Percentiles rank a stretch among this genome's conserved stretches.
These are phyloP conservation scores for Serripes groenlandicus DNA, from an alignment of 2,888 invertebrate genomes.

Conservation along the genomic window DNA sequence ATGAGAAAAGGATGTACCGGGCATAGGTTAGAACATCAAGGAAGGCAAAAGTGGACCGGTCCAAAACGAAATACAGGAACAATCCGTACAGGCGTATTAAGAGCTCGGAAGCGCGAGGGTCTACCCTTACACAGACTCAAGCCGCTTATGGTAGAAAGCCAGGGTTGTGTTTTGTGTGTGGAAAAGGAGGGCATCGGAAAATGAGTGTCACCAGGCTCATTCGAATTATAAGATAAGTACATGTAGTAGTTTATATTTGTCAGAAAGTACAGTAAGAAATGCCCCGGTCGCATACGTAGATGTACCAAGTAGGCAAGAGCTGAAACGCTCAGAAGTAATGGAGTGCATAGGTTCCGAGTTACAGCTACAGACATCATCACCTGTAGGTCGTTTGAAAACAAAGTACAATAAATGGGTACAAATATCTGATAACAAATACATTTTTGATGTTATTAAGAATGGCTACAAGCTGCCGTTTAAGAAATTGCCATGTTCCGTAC, in stretches of 20 bases:
- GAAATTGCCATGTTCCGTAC: constrained; percentile 8
- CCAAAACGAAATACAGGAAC: not conserved
- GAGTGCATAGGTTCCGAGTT: no score
- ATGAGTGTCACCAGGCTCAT: not conserved
- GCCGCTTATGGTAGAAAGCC: not conserved
- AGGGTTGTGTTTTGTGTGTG: constrained; percentile 8
- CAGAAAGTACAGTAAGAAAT: no score
- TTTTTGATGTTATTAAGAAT: constrained; percentile 31
- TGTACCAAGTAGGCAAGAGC: no score
- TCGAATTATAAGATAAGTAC: constrained; percentile 8
- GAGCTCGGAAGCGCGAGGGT: not conserved
- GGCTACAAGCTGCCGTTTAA: constrained; percentile 52
- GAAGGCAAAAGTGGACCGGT: constrained; percentile 6
- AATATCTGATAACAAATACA: constrained; percentile 25
- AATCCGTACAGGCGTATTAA: not conserved
- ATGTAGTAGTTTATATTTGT: no score
- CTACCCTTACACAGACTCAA: not conserved
- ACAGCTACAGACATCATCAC: no score
- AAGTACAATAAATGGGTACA: constrained; percentile 4
- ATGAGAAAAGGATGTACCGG: constrained; percentile 29
- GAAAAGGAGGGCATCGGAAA: constrained; percentile 5
- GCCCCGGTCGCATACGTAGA: no score
- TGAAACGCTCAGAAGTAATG: no score
- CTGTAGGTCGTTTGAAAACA: not conserved
- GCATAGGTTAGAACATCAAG: constrained; percentile 19